Conservation (phyloP, 92 coral and sea anemone species). For the Porites cylindrica region DNA sequence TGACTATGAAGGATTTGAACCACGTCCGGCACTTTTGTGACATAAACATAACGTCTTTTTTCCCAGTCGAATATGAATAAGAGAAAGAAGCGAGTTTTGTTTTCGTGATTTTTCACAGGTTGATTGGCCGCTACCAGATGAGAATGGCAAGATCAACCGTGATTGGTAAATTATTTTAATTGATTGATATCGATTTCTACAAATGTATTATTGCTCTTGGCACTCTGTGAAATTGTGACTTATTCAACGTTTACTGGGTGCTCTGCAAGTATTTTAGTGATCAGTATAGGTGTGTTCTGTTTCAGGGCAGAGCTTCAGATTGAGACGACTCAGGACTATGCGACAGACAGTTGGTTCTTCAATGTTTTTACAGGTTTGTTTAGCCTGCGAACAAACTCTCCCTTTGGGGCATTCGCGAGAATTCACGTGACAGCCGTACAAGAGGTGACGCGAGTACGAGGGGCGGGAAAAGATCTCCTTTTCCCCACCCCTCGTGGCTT, state of each 20-base stretch:
- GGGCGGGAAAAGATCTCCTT: no score
- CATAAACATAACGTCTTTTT: no score
- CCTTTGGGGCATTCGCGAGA: no score
- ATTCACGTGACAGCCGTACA: neutral
- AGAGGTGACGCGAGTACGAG: no score
- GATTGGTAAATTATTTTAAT: constrained; percentile 62
- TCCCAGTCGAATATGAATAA: no score
- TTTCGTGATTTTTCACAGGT: constrained; percentile 46
- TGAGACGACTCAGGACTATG: constrained; percentile 77
- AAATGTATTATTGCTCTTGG: no score
- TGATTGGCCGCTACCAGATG: constrained; percentile 83
- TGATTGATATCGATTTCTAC: neutral
- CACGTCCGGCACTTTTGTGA: no score
- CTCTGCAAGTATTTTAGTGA: neutral
- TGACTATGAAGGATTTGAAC: no score
- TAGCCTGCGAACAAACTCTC: neutral
- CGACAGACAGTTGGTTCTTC: constrained; percentile 83
- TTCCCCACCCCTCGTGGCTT: no score
- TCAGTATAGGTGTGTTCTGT: neutral
- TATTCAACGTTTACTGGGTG: no score
- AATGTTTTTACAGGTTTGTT: constrained; percentile 74
- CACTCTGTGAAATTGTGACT: no score
- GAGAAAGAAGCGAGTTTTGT: no score
- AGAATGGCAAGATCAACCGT: constrained; percentile 61
- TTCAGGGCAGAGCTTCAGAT: constrained; percentile 87